A percentile compares a stretch with the other conserved stretches of the same genome.
phyloP scores from a whole-genome alignment of 1,140 invertebrate species.

The Musca domestica region DNA sequence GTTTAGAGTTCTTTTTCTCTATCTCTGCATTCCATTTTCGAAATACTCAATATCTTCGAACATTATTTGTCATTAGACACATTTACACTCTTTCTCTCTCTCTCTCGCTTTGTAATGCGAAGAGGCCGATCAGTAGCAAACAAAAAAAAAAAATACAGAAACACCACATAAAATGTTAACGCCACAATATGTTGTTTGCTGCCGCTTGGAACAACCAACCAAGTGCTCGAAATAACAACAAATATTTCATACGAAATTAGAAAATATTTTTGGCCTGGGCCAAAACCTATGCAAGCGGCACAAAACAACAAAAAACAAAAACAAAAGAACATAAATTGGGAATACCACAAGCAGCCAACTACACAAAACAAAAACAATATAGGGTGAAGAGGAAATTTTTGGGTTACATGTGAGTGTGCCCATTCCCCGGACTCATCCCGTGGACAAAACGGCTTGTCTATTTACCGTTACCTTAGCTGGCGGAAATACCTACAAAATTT shows the following conservation, averaged over 20 bases:
- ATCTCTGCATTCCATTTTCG: no score
- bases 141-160: no score
- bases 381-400: neutral
- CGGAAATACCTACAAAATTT: no score
- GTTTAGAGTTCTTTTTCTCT: neutral
- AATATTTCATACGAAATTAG: conserved; percentile 41
- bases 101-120: no score
- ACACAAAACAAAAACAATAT: neutral
- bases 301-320: neutral
- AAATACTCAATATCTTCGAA: no score
- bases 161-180: conserved; percentile 1
- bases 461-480: no score
- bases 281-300: neutral
- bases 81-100: no score
- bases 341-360: no score
- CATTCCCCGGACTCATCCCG: no score
- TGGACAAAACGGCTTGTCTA: no score
- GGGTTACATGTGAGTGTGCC: no score
- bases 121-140: no score
- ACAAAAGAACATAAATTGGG: neutral
- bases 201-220: neutral
- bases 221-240: neutral
- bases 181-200: neutral
- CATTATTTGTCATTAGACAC: neutral
- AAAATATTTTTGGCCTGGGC: conserved; percentile 43